Percentiles rank a stretch among this genome's conserved stretches.
These are phyloP conservation scores for Sinopyrophorus schimmeli DNA, from an alignment of 2,888 invertebrate genomes.

Conservation along the genomic window DNA sequence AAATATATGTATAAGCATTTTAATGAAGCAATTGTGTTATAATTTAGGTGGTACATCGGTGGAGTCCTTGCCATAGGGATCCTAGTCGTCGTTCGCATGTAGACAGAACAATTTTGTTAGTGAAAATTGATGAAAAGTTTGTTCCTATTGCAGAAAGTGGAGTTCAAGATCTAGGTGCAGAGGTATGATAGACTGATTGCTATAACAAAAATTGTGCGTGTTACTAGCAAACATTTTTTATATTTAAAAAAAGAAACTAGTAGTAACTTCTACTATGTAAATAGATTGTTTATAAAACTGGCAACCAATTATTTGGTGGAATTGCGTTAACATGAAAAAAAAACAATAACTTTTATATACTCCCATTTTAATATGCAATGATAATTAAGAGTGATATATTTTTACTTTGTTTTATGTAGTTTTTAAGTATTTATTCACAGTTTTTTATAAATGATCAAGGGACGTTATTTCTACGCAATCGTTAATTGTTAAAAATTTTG, in stretches of 20 bases:
- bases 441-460: neutral
- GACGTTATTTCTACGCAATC: neutral
- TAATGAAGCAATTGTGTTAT: too few relatives aligned
- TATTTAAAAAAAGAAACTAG: too few relatives aligned
- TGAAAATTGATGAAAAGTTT: constrained; percentile 91
- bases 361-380: constrained; percentile 3
- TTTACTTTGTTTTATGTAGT: constrained; percentile 8
- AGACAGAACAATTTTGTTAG: constrained; percentile 85
- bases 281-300: neutral
- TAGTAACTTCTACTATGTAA: too few relatives aligned
- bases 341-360: constrained; percentile 3
- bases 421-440: neutral
- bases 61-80: constrained; percentile 92
- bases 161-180: constrained; percentile 76
- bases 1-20: too few relatives aligned
- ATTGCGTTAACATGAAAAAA: constrained; percentile 4
- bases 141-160: constrained; percentile 93
- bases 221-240: too few relatives aligned
- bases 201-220: constrained; percentile 5
- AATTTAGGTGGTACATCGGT: constrained; percentile 86
- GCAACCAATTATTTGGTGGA: neutral
- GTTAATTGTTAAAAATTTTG: constrained; percentile 2
- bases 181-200: constrained; percentile 43
- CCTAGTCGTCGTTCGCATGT: constrained; percentile 86
- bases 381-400: constrained; percentile 8